Evolutionary conservation across 2,888 invertebrate species (phyloP), one percentile per base, ranked within the genome.

Genomic region (Mechanitis messenoides): DNA sequence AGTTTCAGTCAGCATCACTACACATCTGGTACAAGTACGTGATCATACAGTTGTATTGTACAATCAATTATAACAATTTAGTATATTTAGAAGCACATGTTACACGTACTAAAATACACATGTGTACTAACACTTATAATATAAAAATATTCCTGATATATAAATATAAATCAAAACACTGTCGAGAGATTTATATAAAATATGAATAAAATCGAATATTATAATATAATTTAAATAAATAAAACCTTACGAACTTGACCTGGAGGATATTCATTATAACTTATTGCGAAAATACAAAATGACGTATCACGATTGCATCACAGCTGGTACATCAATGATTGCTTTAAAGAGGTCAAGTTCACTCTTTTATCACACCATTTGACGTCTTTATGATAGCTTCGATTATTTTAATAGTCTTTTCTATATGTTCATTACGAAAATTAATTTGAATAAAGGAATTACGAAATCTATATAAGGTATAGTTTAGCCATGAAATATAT

Each of bases 281-380:
- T n/a, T 45, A 46, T 64, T 75, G 74, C 74, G 74, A 77, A 78
- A 77, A 77, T 70, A 70, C 71, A 72, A 71, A 20, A 76, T 73
- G 74, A 72, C 74, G 72, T 69, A 50, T 28, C 6, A 68, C 72
- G 75, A 75, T 83, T 81, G 80, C 78, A 79, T 80, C 79, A 82
- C 72, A 66, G 59, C 63, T 68, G 61, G 70, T 69, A 79, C 79
- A 77, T 72, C 71, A 77, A 82, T 77, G 79, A 81, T 83, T 74
- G 71, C 66, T 67, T 63, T 76, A 85, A 85, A 78, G 82, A 77
- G 85, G 85, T 84, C 85, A 86, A 85, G 85, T 85, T 85, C 83
- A 80, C 77, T 62, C 42, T 59, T 66, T 60, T 67, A 68, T 65
- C 67, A 59, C 55, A 35, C 28, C 58, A 55, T 35, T 33, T 56